Conservation (phyloP, 2,113 vertebrate genomes). For the Phaethornis superciliosus region DNA sequence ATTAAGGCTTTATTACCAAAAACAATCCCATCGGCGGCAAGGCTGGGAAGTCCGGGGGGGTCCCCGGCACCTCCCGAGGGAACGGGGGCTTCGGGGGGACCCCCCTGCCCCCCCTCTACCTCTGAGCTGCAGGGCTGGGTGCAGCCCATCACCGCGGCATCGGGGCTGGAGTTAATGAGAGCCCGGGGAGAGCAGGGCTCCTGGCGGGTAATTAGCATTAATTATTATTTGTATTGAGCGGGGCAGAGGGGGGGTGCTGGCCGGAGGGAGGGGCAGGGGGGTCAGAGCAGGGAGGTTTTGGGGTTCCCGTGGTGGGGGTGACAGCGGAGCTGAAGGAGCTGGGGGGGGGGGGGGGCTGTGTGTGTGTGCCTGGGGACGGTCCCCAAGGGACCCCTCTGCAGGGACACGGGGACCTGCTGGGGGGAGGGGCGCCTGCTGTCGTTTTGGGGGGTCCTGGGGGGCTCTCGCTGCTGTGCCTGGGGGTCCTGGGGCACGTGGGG, state of each 20-base stretch:
- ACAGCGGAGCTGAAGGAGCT: too few species aligned
- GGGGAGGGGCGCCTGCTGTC: too few species aligned
- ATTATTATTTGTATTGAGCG: neutral
- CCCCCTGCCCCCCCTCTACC: neutral
- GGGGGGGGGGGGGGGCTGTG: neutral
- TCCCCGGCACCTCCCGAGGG: neutral
- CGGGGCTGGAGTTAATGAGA: constrained; percentile 34
- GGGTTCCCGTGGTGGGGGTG: neutral
- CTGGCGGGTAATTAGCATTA: constrained; percentile 35
- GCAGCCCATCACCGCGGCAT: neutral
- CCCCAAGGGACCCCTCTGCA: neutral
- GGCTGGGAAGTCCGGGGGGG: neutral
- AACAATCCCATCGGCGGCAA: neutral
- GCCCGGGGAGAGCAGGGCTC: constrained; percentile 34
- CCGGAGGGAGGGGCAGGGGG: neutral
- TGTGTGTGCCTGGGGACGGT: neutral
- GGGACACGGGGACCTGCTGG: neutral
- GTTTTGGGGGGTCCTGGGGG: too few species aligned
- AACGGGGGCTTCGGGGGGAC: neutral
- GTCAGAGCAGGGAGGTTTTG: neutral
- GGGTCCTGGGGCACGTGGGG: fast-evolving
- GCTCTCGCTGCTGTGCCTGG: neutral
- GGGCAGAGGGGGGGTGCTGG: neutral
- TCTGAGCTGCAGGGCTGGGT: neutral
- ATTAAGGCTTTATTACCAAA: neutral